Base-by-base conservation (phyloP, 2,113 vertebrate genomes). In the Shinisaurus crocodilurus region DNA sequence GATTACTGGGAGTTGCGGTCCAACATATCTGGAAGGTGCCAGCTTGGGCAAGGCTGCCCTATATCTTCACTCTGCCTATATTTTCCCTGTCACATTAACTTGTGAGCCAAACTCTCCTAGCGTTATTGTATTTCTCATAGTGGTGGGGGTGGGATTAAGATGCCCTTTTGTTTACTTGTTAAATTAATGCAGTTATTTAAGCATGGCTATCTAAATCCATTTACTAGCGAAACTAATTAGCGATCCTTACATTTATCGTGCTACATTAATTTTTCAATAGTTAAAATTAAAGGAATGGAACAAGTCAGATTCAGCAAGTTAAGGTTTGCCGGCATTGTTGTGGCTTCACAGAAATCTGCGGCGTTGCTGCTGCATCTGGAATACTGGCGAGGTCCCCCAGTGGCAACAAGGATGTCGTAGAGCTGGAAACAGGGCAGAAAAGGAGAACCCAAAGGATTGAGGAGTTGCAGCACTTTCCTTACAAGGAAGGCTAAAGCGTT, bases 261-360 rank as follows among this genome's bases (percentile, higher is more conserved):
- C 89, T 79, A 69, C 82, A 86, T 79, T 90, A 85, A 90, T 85
- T 90, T 85, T 85, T 79, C 74, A 86, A 70, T 79, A 90, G 65
- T 85, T 80, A 90, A 85, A 85, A 90, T 69, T 70, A 79, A 90
- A 90, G 70, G 72, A 90, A 85, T 54, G 43, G 57, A 79, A 80
- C 63, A 80, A 69, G 74, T 77, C 74, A 77, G 79, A 90, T 57
- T 70, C 82, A 90, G 45, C 82, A 85, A 43, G 34, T 54, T 85
- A 6, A 40, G 45, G 60, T 54, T 74, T 43, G n/a, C 34, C 9
- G 13, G 45, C 29, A 60, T 60, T 43, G 27, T 40, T 32, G 57
- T 74, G 5, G 6, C 8, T 82, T 82, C 82, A 29, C 57, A 82
- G 57, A 89, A 27, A 57, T 74, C 77, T 54, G 29, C 70, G 15